phyloP scores from a whole-genome alignment of 35 echinoderm and acorn worm genomes.

The Holothuria glaberrima region DNA sequence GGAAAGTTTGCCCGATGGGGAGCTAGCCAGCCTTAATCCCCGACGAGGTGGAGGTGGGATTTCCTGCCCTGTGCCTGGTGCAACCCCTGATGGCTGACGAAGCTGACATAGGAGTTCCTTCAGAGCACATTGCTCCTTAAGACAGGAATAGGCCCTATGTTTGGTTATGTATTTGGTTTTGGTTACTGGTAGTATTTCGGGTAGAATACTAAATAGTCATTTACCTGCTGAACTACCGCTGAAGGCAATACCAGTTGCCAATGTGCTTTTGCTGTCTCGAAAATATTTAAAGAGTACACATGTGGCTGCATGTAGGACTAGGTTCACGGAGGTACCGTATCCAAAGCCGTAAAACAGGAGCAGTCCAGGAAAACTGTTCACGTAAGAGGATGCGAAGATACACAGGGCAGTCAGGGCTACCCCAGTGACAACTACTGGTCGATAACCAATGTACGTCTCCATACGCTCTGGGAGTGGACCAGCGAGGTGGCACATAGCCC shows the following conservation, averaged over 20 bases:
- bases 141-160: no score
- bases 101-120: no score
- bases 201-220: neutral
- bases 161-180: no score
- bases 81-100: no score
- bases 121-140: no score
- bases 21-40: no score
- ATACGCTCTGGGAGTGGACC: slow-evolving; percentile 20
- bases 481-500: slow-evolving; percentile 20
- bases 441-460: slow-evolving; percentile 15
- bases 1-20: no score
- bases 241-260: slow-evolving; percentile 30
- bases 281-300: slow-evolving; percentile 19
- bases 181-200: no score
- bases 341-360: slow-evolving; percentile 25
- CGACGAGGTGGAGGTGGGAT: no score
- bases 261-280: neutral
- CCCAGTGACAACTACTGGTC: neutral
- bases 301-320: slow-evolving; percentile 5
- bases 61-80: no score
- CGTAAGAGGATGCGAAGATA: slow-evolving; percentile 22
- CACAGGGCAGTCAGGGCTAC: neutral
- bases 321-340: neutral
- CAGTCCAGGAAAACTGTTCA: neutral
- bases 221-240: slow-evolving; percentile 20